These are phyloP conservation scores for Melanostoma scalare DNA, from an alignment of 2,888 invertebrate species.

Conservation along the genomic window DNA sequence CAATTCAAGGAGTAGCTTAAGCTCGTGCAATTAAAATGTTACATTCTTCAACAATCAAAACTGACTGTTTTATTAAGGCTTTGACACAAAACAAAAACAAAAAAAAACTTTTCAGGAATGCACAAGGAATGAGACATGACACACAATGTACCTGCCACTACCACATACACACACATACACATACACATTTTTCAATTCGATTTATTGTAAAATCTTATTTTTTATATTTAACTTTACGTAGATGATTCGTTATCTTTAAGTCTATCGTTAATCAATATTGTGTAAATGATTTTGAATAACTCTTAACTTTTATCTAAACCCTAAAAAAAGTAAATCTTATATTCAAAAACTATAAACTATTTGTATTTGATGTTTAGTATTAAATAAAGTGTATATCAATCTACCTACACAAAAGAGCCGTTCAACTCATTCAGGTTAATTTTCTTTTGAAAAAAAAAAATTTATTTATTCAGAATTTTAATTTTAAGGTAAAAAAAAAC, in stretches of 20 bases:
- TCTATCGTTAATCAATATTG: background rate
- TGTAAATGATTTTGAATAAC: background rate
- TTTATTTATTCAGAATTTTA: slow-evolving; percentile 18
- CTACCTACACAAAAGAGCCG: slow-evolving; percentile 56
- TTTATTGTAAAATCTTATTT: slow-evolving; percentile 21
- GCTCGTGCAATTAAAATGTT: no score
- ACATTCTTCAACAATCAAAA: background rate
- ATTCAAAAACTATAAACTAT: background rate
- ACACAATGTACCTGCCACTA: no score
- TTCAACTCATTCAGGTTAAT: slow-evolving; percentile 13
- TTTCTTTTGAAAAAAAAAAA: slow-evolving; percentile 9
- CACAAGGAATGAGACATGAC: slow-evolving; percentile 54
- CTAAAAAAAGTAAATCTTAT: background rate
- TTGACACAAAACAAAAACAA: background rate
- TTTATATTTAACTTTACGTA: slow-evolving; percentile 40
- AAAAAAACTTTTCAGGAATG: slow-evolving; percentile 22
- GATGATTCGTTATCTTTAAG: slow-evolving; percentile 27
- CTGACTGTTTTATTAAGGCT: slow-evolving; percentile 47
- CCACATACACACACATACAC: slow-evolving; percentile 8
- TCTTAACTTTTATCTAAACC: background rate
- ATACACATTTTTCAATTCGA: slow-evolving; percentile 40
- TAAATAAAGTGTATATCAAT: slow-evolving; percentile 62
- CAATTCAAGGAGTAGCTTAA: no score
- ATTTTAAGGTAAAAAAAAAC: slow-evolving; percentile 11
- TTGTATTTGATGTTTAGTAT: slow-evolving; percentile 56